Base-by-base conservation (phyloP, 1,140 invertebrate genomes). In the Galleria mellonella region DNA sequence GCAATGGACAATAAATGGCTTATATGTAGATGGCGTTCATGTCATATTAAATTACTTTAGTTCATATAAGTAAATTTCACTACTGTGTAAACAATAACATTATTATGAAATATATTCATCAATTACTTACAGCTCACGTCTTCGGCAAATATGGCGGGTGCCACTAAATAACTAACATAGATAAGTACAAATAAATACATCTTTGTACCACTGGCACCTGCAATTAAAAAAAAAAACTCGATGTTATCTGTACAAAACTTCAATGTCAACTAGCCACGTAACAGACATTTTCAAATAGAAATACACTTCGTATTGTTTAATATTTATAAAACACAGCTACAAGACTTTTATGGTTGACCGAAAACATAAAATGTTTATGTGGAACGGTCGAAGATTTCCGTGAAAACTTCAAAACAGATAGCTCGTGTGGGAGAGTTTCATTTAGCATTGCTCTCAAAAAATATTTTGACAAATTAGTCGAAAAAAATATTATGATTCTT, bases 81-180 rank as follows among this genome's bases (percentile, higher is more conserved):
- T 23, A 23, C 17, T 23, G 2, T 23, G 2, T 6, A 2, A 23
- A 23, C 6, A 3, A 23, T 23, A 23, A 23, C 17, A 23, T 23
- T 23, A 23, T 2, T 23, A 23, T 3, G 17, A 6, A 23, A 3
- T 23, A 23, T 3, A 6, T 3, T 23, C 2, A 23, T 3, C 2
- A 23, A 3, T 2, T 27, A 72, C 68, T 72, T 49, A 72, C 68
- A 72, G 42, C 68, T 72, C 4, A 72, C 57, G 35, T 72, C 68
- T 32, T 72, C 68, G 9, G 56, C 59, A 35, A 47, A 55, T 17
- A 56, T 54, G 0, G 52, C 51, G 4, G 67, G 58, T 13, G 59
- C 13, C 3, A 62, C 30, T 13, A 61, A 29, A 38, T 61, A 15
- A 9, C n/a, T n/a, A n/a, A 67, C 29, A 28, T 56, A 49, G n/a